A percentile compares a stretch with the other conserved stretches of the same genome.
Evolutionary conservation across 2,113 vertebrate genomes (phyloP).

Genomic region (Psittacus erithacus): DNA sequence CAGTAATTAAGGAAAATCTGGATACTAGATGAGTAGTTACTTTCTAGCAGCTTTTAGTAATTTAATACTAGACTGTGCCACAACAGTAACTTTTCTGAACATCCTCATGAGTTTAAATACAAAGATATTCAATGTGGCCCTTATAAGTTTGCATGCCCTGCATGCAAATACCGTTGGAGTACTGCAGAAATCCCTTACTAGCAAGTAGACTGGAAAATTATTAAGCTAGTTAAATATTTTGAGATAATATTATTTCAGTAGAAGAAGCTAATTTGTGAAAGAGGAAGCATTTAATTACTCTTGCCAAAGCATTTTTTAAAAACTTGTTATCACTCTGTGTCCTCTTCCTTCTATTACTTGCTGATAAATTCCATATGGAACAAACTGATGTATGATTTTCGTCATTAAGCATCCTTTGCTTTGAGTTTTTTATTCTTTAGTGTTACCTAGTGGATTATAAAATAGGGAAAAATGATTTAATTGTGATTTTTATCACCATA

Average conservation of each 20-base stretch:
- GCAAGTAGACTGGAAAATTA: not conserved
- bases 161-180: not conserved
- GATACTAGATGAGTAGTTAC: not conserved
- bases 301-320: not conserved
- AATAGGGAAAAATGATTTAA: not conserved
- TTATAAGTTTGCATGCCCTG: not conserved
- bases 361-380: not conserved
- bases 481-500: not conserved
- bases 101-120: not conserved
- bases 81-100: not conserved
- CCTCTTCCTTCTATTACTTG: not conserved
- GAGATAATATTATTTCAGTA: not conserved
- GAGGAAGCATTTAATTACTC: not conserved
- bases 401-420: not conserved
- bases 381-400: not conserved
- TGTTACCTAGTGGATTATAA: not conserved
- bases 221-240: not conserved
- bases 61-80: not conserved
- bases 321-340: not conserved
- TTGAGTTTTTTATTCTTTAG: not conserved
- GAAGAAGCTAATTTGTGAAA: not conserved
- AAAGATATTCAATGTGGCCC: not conserved
- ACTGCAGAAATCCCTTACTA: not conserved
- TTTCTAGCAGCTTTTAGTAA: not conserved
- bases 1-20: slow-evolving; percentile 4